Percentiles rank a stretch among this genome's conserved stretches.
Conservation (phyloP, 2,113 vertebrate species). For the Proterorhinus semilunaris region DNA sequence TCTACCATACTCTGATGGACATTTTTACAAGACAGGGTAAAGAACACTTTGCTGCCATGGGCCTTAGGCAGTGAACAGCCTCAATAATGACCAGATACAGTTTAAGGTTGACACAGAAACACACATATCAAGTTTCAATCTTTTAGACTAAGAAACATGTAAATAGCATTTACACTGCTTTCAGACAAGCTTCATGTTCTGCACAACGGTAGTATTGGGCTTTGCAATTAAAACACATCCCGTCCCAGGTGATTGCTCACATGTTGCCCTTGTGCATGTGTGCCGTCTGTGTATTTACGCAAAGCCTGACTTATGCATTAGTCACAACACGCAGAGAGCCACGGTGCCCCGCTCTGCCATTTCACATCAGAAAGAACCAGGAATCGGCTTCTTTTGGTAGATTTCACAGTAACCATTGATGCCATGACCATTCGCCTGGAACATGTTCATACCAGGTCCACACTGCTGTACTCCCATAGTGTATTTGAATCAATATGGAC, state of each 20-base stretch:
- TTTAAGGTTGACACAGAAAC: no score
- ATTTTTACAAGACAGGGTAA: no score
- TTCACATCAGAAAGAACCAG: constrained; percentile 38
- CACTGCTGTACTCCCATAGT: constrained; percentile 42
- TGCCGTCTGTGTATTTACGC: constrained; percentile 29
- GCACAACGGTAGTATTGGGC: no score
- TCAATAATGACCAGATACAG: neutral
- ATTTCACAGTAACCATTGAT: constrained; percentile 50
- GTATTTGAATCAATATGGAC: constrained; percentile 53
- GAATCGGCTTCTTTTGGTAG: constrained; percentile 16
- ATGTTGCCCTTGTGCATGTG: constrained; percentile 10
- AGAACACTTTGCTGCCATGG: neutral
- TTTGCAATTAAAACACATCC: neutral
- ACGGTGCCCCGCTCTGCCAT: constrained; percentile 29
- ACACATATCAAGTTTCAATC: no score
- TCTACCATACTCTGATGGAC: no score
- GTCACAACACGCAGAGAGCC: constrained; percentile 43
- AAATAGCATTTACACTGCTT: no score
- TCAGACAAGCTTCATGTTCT: no score
- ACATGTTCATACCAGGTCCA: constrained; percentile 59
- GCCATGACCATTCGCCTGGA: constrained; percentile 54
- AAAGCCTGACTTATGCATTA: constrained; percentile 22
- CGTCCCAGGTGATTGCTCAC: constrained; percentile 4
- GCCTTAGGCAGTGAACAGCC: neutral
- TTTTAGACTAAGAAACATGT: no score